phyloP scores from a whole-genome alignment of 1,140 invertebrate genomes.

The Whitmania pigra region DNA sequence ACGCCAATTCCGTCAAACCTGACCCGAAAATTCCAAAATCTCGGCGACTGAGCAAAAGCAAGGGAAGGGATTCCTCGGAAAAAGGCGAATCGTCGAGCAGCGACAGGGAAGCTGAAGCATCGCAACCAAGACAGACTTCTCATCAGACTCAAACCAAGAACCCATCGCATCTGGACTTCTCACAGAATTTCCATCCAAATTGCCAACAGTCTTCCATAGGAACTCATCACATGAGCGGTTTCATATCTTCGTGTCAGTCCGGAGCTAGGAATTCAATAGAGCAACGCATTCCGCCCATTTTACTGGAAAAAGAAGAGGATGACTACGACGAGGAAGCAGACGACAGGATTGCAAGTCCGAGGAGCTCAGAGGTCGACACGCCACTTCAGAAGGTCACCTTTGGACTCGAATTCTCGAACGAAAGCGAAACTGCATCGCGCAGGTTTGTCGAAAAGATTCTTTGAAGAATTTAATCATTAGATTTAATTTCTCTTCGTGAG shows the following conservation, averaged over 20 bases:
- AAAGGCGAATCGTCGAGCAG: no score
- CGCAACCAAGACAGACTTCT: no score
- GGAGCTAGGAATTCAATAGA: not conserved
- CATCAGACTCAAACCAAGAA: not conserved
- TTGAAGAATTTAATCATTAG: no score
- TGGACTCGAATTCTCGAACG: slow-evolving; percentile 6
- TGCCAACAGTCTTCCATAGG: not conserved
- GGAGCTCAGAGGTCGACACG: not conserved
- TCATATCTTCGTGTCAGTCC: not conserved
- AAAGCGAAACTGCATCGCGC: not conserved
- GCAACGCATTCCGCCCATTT: not conserved
- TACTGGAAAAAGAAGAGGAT: slow-evolving; percentile 6
- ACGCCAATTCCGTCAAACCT: no score
- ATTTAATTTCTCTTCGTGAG: no score
- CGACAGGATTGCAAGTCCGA: not conserved
- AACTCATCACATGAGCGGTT: not conserved
- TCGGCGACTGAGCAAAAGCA: no score
- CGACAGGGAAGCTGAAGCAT: no score
- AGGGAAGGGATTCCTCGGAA: no score
- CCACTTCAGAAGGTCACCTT: not conserved
- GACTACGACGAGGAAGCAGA: slow-evolving; percentile 1
- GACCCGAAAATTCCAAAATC: no score
- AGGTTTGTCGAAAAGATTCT: no score
- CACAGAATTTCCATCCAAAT: not conserved
- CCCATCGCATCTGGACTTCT: not conserved